These are phyloP conservation scores for Zaprionus africanus DNA, from an alignment of 1,140 invertebrate genomes.

Conservation along the genomic window DNA sequence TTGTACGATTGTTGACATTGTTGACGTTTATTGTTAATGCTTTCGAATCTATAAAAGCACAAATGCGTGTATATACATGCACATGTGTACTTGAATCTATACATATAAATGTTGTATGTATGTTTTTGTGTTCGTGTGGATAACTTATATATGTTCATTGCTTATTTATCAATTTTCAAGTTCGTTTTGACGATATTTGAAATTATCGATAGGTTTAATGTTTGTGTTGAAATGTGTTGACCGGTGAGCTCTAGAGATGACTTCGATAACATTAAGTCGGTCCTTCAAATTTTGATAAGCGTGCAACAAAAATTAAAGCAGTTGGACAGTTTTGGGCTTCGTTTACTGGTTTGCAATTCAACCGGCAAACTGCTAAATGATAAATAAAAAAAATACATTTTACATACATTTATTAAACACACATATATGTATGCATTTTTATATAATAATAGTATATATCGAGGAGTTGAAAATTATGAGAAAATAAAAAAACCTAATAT, in stretches of 20 bases:
- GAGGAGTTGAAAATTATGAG: no score
- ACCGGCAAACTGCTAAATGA: conserved; percentile 10
- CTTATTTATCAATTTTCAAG: neutral
- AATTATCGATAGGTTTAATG: neutral
- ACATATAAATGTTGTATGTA: no score
- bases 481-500: no score
- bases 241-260: neutral
- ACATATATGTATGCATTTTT: neutral
- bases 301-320: no score
- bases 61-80: neutral
- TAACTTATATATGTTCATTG: neutral
- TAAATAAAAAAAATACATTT: neutral
- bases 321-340: neutral
- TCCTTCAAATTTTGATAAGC: neutral
- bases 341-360: conserved; percentile 10
- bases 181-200: neutral
- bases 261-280: neutral
- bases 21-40: neutral
- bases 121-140: no score
- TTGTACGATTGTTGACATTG: neutral
- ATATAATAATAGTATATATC: no score
- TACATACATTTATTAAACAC: conserved; percentile 5
- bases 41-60: neutral
- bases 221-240: neutral
- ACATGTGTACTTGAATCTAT: no score